Evolutionary conservation across 2,888 invertebrate species (phyloP), one percentile per base, ranked within the genome.

Genomic region (Polyploca ridens): DNA sequence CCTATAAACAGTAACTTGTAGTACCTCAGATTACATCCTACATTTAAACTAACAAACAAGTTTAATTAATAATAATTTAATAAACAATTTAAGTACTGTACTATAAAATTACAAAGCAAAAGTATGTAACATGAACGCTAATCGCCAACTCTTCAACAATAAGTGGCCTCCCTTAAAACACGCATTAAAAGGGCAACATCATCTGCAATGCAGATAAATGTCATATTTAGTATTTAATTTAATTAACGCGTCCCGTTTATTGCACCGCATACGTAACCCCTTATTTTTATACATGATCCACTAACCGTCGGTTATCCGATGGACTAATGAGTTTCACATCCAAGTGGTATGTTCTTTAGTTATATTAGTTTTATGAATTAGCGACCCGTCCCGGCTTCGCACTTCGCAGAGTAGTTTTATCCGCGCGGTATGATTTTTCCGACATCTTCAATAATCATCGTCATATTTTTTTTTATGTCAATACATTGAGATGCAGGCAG

Each of bases 151-250:
- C 67, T 64, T 58, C 19, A 8, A n/a, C 66, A 73, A 69, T 61
- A 61, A 60, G 49, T 14, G 11, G 46, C 0, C 61, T 54, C 61
- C 74, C 64, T 68, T 63, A 71, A 38, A 67, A 67, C 74, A 79
- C 74, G 78, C 78, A 83, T 81, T 83, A 79, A 86, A 86, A 83
- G 79, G 76, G 81, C 75, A 81, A 79, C 80, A 81, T 84, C 78
- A 84, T 83, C 87, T 76, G 86, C 88, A 88, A 71, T 88, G 88
- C 88, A 83, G 88, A 88, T 86, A 84, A 82, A 83, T 82, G 77
- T 84, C 75, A 85, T 83, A 82, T 78, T 81, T 82, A 65, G 74
- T 76, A 83, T 83, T 83, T 78, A 80, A 83, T 82, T 85, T 66
- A 81, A 83, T 85, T 82, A 85, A 78, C 74, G 74, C 69, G 71